Evolutionary conservation across 1,140 invertebrate genomes (phyloP).

Genomic region (Drosophila ficusphila): DNA sequence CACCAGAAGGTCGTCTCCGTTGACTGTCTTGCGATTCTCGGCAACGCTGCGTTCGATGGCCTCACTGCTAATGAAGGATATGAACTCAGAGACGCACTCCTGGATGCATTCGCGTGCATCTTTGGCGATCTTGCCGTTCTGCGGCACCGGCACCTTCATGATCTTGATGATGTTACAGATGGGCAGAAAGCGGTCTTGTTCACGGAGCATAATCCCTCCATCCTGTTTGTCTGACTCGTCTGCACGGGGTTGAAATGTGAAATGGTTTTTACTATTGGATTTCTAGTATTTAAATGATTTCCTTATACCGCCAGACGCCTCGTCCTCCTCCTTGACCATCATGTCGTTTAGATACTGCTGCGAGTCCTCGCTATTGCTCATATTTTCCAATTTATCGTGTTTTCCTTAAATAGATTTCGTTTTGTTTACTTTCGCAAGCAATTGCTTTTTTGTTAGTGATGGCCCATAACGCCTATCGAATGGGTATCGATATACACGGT

Average conservation of each 20-base stretch:
- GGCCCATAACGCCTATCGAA: slow-evolving; percentile 3
- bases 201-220: slow-evolving; percentile 86
- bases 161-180: slow-evolving; percentile 99
- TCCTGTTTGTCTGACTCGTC: slow-evolving; percentile 79
- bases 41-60: slow-evolving; percentile 98
- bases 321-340: slow-evolving; percentile 73
- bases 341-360: slow-evolving; percentile 71
- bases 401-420: neutral
- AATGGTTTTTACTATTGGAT: too few relatives aligned
- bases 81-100: slow-evolving; percentile 99
- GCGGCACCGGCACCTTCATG: slow-evolving; percentile 99
- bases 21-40: slow-evolving; percentile 99
- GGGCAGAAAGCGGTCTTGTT: slow-evolving; percentile 98
- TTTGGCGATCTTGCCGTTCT: slow-evolving; percentile 99
- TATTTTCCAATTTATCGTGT: slow-evolving; percentile 9
- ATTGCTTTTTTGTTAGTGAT: slow-evolving; percentile 10
- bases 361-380: slow-evolving; percentile 79
- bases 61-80: slow-evolving; percentile 99
- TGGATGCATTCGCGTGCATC: slow-evolving; percentile 99
- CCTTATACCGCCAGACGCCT: slow-evolving; percentile 63
- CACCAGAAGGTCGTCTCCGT: slow-evolving; percentile 98
- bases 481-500: slow-evolving; percentile 4
- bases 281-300: too few relatives aligned
- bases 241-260: neutral
- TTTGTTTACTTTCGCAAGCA: slow-evolving; percentile 13